phyloP scores from a whole-genome alignment of 2,888 invertebrate species.

The Micropterix aruncella region DNA sequence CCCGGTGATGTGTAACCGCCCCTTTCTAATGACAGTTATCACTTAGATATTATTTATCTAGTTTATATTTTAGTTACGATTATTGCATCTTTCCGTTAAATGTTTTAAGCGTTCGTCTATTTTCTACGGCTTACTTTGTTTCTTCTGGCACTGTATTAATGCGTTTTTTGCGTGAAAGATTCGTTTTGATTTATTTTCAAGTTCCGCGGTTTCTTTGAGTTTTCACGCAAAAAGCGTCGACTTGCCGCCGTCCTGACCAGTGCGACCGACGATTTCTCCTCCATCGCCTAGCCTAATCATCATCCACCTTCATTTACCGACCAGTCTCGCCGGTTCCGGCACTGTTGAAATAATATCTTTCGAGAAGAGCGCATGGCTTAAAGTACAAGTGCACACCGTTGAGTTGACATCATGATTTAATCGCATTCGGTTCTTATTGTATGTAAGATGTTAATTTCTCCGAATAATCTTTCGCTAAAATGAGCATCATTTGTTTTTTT shows the following conservation, averaged over 20 bases:
- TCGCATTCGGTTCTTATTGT: not conserved
- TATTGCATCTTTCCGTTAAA: constrained; percentile 19
- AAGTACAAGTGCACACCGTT: not conserved
- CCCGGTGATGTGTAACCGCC: too few species aligned
- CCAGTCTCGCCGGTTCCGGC: not conserved
- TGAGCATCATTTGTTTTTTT: constrained; percentile 5
- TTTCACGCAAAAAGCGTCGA: not conserved
- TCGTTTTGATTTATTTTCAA: not conserved
- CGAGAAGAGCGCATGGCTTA: not conserved
- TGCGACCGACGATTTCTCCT: not conserved
- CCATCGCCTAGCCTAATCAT: constrained; percentile 25
- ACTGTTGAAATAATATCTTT: not conserved
- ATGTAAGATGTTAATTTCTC: not conserved
- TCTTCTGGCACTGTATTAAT: constrained; percentile 37
- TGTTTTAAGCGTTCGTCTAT: constrained; percentile 31
- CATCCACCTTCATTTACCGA: not conserved
- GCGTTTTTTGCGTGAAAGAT: constrained; percentile 21
- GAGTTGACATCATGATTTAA: not conserved
- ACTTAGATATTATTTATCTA: too few species aligned
- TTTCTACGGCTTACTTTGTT: constrained; percentile 21
- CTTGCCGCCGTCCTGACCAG: not conserved
- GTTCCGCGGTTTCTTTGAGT: too few species aligned
- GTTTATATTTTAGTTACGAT: too few species aligned
- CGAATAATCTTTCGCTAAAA: not conserved
- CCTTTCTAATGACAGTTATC: too few species aligned